Conservation (phyloP, 2,113 vertebrate species). For the Eonycteris spelaea region DNA sequence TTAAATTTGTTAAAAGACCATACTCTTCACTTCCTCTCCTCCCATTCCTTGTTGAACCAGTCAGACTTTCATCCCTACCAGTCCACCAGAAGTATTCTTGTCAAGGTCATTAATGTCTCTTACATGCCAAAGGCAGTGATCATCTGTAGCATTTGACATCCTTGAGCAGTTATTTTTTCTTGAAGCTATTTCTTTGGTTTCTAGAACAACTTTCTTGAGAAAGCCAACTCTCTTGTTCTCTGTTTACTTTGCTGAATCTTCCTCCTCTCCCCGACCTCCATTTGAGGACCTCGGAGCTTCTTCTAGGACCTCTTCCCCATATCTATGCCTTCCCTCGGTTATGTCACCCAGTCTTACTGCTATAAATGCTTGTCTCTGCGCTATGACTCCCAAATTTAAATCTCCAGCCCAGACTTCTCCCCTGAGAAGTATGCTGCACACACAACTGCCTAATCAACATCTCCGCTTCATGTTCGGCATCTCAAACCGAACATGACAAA, state of each 20-base stretch:
- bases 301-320: background rate
- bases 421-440: background rate
- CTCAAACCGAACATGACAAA: background rate
- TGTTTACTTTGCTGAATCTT: background rate
- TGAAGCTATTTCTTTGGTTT: slow-evolving; percentile 13
- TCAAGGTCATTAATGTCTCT: background rate
- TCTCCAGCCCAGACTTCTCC: background rate
- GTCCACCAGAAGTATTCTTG: background rate
- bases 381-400: background rate
- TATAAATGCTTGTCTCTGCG: background rate
- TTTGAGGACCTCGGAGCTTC: background rate
- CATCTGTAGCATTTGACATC: background rate
- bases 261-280: background rate
- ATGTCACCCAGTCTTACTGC: background rate
- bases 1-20: background rate
- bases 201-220: background rate
- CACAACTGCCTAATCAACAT: background rate
- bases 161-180: background rate
- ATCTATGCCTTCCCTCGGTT: background rate
- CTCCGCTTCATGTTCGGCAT: background rate
- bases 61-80: background rate
- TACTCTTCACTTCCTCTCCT: background rate
- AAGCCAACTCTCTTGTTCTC: background rate
- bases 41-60: background rate
- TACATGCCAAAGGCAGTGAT: background rate